Evolutionary conservation across 2,797 vertebrate genomes (phyloP), one percentile per base, ranked within the genome.

Genomic region (Aratinga solstitialis): DNA sequence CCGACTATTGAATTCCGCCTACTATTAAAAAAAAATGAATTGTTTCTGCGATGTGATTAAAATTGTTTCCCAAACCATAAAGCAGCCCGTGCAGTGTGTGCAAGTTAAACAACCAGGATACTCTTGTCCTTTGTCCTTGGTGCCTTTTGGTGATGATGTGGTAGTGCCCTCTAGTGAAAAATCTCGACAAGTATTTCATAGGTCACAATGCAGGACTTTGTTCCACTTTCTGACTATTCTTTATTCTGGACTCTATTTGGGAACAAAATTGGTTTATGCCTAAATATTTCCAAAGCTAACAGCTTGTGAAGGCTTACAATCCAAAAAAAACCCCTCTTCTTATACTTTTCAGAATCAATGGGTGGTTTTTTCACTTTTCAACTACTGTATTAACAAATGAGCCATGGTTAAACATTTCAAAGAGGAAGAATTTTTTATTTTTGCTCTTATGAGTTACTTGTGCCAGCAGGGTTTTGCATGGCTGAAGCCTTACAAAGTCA

Each of bases 81-180:
- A 76, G 56, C 71, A 65, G 69, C 47, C 84, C n/a, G 59, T 30
- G 74, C 62, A 68, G 40, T 75, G 69, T 50, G 74, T 22, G 78
- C 75, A 61, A 97, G 94, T 96, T 93, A 79, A 96, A 62, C 94
- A 89, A 77, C 80, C 93, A 93, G 95, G 94, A 91, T 92, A 30
- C 83, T 84, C n/a, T 63, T 34, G 93, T 95, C 94, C 97, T 98
- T 98, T 98, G 97, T 98, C 96, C 97, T 67, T 38, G 43, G 66
- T 48, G 93, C 75, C 89, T 97, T 89, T 90, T 94, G 98, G 98
- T 84, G 96, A 96, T 97, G 98, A 98, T 98, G 98, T 98, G 98
- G 98, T 91, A 98, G 98, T 98, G 98, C 98, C 98, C 98, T 98
- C 98, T 98, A 98, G 98, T 98, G 98, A 96, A 96, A 97, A 94